These are phyloP conservation scores for Heterocephalus glaber DNA, from an alignment of 2,113 vertebrate genomes.

Conservation along the genomic window DNA sequence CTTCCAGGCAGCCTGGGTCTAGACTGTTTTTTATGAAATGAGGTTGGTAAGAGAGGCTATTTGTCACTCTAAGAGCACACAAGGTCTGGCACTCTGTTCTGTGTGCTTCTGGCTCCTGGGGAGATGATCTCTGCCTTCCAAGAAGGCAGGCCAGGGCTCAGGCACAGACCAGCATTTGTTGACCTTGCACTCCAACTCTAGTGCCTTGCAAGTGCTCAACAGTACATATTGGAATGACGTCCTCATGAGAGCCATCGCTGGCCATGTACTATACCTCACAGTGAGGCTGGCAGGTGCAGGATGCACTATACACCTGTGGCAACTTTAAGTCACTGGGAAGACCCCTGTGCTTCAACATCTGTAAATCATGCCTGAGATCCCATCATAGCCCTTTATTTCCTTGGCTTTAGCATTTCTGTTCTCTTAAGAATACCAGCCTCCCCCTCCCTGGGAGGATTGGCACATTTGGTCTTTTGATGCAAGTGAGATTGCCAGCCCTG, in stretches of 20 bases:
- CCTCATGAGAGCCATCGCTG: not conserved
- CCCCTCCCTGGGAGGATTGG: not conserved
- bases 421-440: not conserved
- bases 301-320: not conserved
- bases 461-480: not conserved
- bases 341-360: not conserved
- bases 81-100: not conserved
- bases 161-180: slow-evolving; percentile 59
- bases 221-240: not conserved
- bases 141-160: slow-evolving; percentile 3
- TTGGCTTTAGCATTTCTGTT: not conserved
- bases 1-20: slow-evolving; percentile 26
- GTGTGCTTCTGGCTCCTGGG: not conserved
- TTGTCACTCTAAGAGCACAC: not conserved
- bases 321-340: not conserved
- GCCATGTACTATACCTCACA: slow-evolving; percentile 33
- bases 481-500: not conserved
- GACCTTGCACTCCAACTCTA: slow-evolving; percentile 61
- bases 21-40: slow-evolving; percentile 13
- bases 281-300: not conserved
- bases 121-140: slow-evolving; percentile 36
- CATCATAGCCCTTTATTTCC: not conserved
- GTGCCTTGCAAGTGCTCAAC: slow-evolving; percentile 71
- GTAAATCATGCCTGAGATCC: not conserved
- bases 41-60: not conserved